Evolutionary conservation across 2,113 vertebrate genomes (phyloP), one percentile per base, ranked within the genome.

Genomic region (Harpagus bidentatus): DNA sequence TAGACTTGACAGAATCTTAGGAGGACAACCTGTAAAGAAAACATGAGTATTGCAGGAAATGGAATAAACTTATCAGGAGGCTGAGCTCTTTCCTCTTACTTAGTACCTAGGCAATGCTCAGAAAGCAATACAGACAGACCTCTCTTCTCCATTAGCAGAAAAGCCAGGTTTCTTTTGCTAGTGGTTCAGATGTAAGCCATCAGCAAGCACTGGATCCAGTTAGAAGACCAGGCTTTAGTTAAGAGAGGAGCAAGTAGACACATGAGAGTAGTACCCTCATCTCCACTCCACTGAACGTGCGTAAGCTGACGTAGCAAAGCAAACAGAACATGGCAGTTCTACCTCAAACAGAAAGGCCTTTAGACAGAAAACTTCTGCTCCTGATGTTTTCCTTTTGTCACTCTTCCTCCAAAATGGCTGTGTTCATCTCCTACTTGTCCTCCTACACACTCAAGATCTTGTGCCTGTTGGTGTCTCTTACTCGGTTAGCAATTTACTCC

Each of bases 381-480:
- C 83, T 89, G 52, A 40, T 95, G 45, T 74, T 86, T 84, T 82
- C 28, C 23, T 16, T 10, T 10, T 86, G 78, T 67, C 82, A 70
- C n/a, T 91, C 38, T 72, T 84, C 47, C 59, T 73, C 78, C 66
- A 47, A 43, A 93, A 65, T 66, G 66, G 16, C 45, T 86, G 13
- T 34, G 45, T 77, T 91, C 50, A 43, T 73, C 90, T 93, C 82
- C 80, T 77, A 7, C 59, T 84, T 86, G 71, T 93, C 79, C 88
- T 95, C 90, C 92, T 81, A 94, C 93, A 29, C 36, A 5, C 36
- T 72, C 29, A 22, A n/a, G 86, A 32, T 65, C 78, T 82, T 82
- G 23, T 85, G 82, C 79, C 58, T 95, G 79, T 90, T 90, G 65
- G 67, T 89, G 87, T 86, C 81, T 94, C 81, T 92, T 95, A 81